Conservation (phyloP, 2,113 vertebrate species). For the Oceanodroma tethys region DNA sequence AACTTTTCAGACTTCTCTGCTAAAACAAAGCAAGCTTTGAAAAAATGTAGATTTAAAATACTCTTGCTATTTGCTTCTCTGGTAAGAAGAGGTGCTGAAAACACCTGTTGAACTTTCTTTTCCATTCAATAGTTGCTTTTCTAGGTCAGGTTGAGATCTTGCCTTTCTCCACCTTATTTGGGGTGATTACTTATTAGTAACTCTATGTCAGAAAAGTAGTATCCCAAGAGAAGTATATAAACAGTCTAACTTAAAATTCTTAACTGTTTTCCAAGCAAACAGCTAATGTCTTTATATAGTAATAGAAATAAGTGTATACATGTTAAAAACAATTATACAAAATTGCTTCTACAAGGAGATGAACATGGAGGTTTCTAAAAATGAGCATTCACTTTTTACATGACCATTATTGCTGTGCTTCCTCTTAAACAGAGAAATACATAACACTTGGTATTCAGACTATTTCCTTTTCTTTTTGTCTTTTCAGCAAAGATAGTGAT, state of each 20-base stretch:
- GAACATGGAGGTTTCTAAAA: neutral
- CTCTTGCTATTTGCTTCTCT: neutral
- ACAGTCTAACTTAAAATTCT: neutral
- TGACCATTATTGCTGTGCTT: neutral
- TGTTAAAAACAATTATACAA: neutral
- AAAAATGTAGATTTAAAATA: neutral
- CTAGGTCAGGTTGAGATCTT: neutral
- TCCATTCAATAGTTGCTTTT: neutral
- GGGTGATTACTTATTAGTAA: neutral
- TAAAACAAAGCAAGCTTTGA: neutral
- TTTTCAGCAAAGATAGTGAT: constrained; percentile 95
- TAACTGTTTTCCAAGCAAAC: neutral
- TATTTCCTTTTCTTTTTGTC: neutral
- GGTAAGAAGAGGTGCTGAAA: neutral
- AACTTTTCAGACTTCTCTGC: neutral
- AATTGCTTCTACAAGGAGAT: neutral
- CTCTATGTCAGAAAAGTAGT: neutral
- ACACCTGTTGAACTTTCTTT: neutral
- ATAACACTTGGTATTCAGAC: neutral
- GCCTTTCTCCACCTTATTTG: neutral
- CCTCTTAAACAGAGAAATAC: neutral
- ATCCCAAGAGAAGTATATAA: neutral
- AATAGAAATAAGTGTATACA: neutral
- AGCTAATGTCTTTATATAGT: neutral
- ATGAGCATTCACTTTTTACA: neutral